Base-by-base conservation (phyloP, 2,888 invertebrate genomes). In the Rhingia rostrata region DNA sequence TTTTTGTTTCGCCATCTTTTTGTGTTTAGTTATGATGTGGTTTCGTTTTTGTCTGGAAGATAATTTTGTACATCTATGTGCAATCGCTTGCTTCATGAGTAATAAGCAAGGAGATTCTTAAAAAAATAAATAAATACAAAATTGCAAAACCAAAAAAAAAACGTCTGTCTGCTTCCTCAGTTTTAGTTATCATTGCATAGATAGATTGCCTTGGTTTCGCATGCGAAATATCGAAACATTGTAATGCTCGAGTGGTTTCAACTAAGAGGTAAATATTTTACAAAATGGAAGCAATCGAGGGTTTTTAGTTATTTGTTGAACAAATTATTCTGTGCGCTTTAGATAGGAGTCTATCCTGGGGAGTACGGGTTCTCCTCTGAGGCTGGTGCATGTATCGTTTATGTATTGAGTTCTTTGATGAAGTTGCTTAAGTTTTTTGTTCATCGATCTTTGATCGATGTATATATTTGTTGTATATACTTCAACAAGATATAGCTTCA, bases 171-270 rank as follows among this genome's bases (percentile, higher is more conserved):
- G 54, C 61, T 54, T 64, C 60, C 77, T 60, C 41, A 66, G 53
- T 72, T 72, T 49, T 22, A 66, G 54, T 78, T 82, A 72, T 82
- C 77, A 77, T 78, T 72, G 70, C 30, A 41, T 37, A 58, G 81
- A 64, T 81, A 39, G 39, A 41, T 51, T 35, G 54, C 22, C 22
- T 22, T 22, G 22, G 22, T 22, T 22, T 22, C 3, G 54, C 54
- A 72, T 63, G 10, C 41, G 2, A 7, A 10, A 54, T 69, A 63
- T 77, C 35, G 69, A 51, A 70, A 75, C 12, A 33, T 53, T 64
- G 75, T 64, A 63, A 64, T 81, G 81, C 58, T 81, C 60, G 63
- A 70, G 22, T 81, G 53, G 64, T 33, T 70, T 41, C 35, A 70
- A 39, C 43, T 51, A 39, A 30, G 67, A 41, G 43, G 41, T 47